phyloP scores from a whole-genome alignment of 2,113 vertebrate species.

The Aramus guarauna region DNA sequence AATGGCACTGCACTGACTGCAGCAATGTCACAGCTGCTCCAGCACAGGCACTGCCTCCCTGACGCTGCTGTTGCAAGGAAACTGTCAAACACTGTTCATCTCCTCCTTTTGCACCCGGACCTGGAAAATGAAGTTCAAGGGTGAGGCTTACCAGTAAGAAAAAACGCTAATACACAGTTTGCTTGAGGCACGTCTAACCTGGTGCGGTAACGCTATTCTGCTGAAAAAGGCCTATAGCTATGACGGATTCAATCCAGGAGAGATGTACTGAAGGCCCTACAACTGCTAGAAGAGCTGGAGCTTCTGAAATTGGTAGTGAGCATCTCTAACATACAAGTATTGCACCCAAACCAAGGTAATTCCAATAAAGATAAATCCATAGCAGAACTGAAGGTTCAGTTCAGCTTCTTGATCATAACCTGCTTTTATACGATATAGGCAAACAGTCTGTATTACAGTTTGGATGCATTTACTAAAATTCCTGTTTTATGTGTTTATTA shows the following conservation, averaged over 20 bases:
- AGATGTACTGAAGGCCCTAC: not conserved
- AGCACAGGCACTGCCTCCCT: not conserved
- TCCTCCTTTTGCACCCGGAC: not conserved
- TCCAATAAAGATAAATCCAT: not conserved
- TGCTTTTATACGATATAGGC: not conserved
- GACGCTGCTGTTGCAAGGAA: not conserved
- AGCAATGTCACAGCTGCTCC: not conserved
- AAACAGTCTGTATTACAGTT: not conserved
- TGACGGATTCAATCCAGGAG: not conserved
- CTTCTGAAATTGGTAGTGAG: not conserved
- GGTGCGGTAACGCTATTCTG: not conserved
- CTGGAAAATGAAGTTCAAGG: not conserved
- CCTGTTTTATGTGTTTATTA: not conserved
- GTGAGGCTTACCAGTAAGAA: not conserved
- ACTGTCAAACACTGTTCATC: not conserved
- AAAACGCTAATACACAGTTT: not conserved
- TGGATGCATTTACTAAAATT: not conserved
- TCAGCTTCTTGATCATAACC: not conserved
- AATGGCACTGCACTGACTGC: not conserved
- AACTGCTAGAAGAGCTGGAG: not conserved
- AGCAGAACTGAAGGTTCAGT: not conserved
- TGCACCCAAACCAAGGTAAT: not conserved
- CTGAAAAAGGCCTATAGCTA: not conserved
- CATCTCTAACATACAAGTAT: not conserved
- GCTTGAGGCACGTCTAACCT: not conserved